Percentiles rank a stretch among this genome's conserved stretches.
Conservation (phyloP, 1,140 invertebrate species). For the Teleogryllus occipitalis region DNA sequence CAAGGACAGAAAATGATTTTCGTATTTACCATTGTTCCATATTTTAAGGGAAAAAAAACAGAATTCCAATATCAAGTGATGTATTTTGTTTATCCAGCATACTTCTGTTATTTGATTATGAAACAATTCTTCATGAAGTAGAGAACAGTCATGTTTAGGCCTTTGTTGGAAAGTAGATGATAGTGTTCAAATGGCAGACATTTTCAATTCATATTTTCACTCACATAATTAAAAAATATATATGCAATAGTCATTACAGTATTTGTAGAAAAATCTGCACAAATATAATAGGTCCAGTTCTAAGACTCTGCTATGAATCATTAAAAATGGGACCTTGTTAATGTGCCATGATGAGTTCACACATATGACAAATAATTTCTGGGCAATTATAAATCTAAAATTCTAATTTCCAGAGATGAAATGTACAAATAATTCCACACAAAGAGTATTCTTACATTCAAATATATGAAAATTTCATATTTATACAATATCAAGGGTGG, state of each 20-base stretch:
- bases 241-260: neutral
- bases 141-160: constrained; percentile 3
- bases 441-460: neutral
- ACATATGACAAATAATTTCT: neutral
- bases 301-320: neutral
- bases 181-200: neutral
- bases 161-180: neutral
- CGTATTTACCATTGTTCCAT: no score
- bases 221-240: constrained; percentile 2
- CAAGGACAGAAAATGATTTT: no score
- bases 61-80: neutral
- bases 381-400: neutral
- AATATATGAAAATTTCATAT: neutral
- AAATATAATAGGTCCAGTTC: neutral
- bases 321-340: neutral
- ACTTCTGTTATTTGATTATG: neutral
- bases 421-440: neutral
- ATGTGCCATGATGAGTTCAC: neutral
- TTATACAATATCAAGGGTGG: neutral
- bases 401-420: neutral
- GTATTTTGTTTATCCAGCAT: neutral
- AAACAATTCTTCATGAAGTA: neutral
- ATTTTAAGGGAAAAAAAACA: no score
- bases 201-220: neutral
- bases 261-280: constrained; percentile 1